Base-by-base conservation (phyloP, 2,113 vertebrate genomes). In the Anhinga anhinga region DNA sequence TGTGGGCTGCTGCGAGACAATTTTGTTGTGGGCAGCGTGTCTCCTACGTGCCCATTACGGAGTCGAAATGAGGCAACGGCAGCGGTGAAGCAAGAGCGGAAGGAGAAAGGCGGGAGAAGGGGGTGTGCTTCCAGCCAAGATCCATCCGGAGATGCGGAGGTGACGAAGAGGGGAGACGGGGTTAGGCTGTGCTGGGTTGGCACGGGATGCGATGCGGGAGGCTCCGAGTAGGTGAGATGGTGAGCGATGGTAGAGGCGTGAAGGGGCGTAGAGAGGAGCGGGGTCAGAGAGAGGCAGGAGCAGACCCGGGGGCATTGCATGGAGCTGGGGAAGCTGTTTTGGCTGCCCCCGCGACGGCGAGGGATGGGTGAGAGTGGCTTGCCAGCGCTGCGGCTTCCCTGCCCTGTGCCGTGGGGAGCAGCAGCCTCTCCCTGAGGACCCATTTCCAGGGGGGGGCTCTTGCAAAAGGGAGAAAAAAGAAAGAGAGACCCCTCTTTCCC, bases 1-100 rank as follows among this genome's bases (percentile, higher is more conserved):
- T 90, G 92, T 90, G 96, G 95, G 95, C 82, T 83, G 95, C 94
- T 50, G 82, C 7, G 22, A 87, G 94, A 85, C 71, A 2, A 45
- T 88, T 86, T 72, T 12, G 27, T 86, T 82, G 92, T 90, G 95
- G 90, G 94, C 90, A 92, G 79, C 15, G 9, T 0, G 14, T 76
- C 95, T 96, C 86, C 86, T 82, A 30, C n/a, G 13, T 92, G 76
- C 95, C 79, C 71, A 36, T 93, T 38, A 14, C 4, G 4, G 65
- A 70, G 74, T 5, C 0, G 5, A 20, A 13, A 36, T 71, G 93
- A 85, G 74, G 95, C 92, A 93, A 93, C 1, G 82, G 40, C 78
- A 45, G 67, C 1, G 71, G 76, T 86, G 92, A 86, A 32, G 92
- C 92, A 95, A 92, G 95, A 95, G 42, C 0, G 50, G 93, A 72